phyloP scores from a whole-genome alignment of 2,888 invertebrate genomes.

The Conchocele bisecta region DNA sequence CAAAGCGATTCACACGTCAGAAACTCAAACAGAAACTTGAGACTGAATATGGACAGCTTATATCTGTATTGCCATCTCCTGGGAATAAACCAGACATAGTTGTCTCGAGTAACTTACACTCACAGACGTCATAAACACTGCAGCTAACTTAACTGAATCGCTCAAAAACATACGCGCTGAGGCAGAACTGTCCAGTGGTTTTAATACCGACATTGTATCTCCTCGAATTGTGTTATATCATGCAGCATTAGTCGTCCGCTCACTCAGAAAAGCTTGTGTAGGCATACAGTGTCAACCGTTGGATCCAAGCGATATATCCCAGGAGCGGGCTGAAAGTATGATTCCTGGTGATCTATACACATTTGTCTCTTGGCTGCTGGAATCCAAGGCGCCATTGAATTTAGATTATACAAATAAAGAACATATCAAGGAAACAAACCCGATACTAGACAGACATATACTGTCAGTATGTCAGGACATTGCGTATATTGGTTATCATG shows the following conservation, averaged over 20 bases:
- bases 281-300: slow-evolving; percentile 22
- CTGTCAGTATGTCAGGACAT: slow-evolving; percentile 23
- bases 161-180: neutral
- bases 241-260: slow-evolving; percentile 6
- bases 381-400: neutral
- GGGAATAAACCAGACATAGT: neutral
- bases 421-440: slow-evolving; percentile 9
- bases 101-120: too few species aligned
- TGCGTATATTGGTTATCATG: slow-evolving; percentile 13
- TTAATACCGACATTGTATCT: neutral
- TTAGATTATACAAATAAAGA: too few species aligned
- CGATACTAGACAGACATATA: slow-evolving; percentile 10
- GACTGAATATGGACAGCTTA: neutral
- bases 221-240: neutral
- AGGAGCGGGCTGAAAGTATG: slow-evolving; percentile 3
- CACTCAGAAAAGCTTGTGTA: neutral
- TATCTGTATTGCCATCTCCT: neutral
- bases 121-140: slow-evolving; percentile 1
- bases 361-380: slow-evolving; percentile 9
- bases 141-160: neutral
- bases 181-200: neutral
- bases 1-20: neutral
- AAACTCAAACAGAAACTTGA: slow-evolving; percentile 1
- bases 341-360: slow-evolving; percentile 9
- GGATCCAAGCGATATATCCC: slow-evolving; percentile 14